phyloP scores from a whole-genome alignment of 2,888 invertebrate genomes.

The Brachyptera risi region DNA sequence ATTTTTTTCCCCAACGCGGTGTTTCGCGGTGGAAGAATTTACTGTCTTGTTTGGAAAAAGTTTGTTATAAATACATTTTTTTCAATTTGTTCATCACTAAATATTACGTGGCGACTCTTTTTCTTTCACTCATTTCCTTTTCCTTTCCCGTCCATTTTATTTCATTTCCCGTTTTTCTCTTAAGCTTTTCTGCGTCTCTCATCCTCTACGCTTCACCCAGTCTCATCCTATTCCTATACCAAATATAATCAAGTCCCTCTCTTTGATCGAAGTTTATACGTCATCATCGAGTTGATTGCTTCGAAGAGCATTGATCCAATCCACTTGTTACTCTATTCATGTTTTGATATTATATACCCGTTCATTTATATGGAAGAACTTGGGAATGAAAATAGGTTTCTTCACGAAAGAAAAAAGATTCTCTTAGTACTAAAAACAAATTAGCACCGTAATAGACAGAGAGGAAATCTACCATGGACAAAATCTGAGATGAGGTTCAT shows the following conservation, averaged over 20 bases:
- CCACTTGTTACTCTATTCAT: no score
- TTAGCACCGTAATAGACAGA: no score
- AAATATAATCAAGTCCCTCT: slow-evolving; percentile 4
- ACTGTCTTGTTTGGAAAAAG: slow-evolving; percentile 19
- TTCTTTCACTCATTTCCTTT: slow-evolving; percentile 8
- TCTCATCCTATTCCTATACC: neutral
- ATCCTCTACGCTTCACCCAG: neutral
- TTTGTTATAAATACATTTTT: slow-evolving; percentile 11
- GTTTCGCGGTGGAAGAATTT: slow-evolving; percentile 11
- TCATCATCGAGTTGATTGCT: neutral
- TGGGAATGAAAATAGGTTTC: no score
- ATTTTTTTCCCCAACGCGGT: neutral
- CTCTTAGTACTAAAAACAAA: no score
- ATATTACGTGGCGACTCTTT: slow-evolving; percentile 8
- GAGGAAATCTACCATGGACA: no score
- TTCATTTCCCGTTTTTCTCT: neutral
- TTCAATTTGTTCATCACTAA: slow-evolving; percentile 16
- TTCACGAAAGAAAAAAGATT: no score
- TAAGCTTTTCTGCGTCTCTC: no score
- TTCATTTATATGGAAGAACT: no score
- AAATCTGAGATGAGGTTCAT: no score
- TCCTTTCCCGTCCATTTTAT: slow-evolving; percentile 18
- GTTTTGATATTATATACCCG: no score
- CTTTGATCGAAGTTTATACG: neutral
- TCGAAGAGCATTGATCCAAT: no score